Base-by-base conservation (phyloP, 2,888 invertebrate genomes). In the Torymus auratus region DNA sequence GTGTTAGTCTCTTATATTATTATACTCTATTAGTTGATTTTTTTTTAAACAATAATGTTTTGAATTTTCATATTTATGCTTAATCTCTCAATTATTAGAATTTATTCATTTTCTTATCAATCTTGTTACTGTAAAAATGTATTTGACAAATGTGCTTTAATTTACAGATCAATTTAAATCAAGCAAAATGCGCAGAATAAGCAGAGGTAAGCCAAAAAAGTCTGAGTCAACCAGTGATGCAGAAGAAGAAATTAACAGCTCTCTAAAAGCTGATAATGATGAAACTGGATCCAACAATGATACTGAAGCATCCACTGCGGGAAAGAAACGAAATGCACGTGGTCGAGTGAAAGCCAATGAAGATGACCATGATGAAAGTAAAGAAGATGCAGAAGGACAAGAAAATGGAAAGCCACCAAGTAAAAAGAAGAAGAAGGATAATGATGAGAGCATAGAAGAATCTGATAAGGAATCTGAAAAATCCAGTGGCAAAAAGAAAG, bases 231-330 rank as follows among this genome's bases (percentile, higher is more conserved):
- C 85, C 15, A 89, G 87, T 83, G 88, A 88, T 60, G 88, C 86
- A 79, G 88, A 88, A 79, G 87, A 88, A 2, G 88, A 90, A 69
- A 89, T 88, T 87, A 88, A 88, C 89, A 88, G 88, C 88, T 90
- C 86, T 86, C 82, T 64, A 73, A 70, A 61, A 70, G 52, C 62
- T 53, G 70, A 85, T 58, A 80, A 73, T 41, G 83, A 84, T 2
- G 82, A 81, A 15, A 77, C 75, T 13, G 65, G 65, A 73, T 81
- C 67, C 52, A 50, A 20, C 0, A 65, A 83, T 13, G 82, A 82
- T 2, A 73, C 72, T 1, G 65, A 77, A 13, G 23, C 80, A 14
- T 41, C 67, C 17, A 85, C 84, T 3, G 10, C 81, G 0, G 68
- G 82, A 4, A 86, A 84, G 52, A 86, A 86, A 50, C 85, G 88